A percentile compares a stretch with the other conserved stretches of the same genome.
Conservation (phyloP, 2,797 vertebrate species). For the Mionectes olivaceus region DNA sequence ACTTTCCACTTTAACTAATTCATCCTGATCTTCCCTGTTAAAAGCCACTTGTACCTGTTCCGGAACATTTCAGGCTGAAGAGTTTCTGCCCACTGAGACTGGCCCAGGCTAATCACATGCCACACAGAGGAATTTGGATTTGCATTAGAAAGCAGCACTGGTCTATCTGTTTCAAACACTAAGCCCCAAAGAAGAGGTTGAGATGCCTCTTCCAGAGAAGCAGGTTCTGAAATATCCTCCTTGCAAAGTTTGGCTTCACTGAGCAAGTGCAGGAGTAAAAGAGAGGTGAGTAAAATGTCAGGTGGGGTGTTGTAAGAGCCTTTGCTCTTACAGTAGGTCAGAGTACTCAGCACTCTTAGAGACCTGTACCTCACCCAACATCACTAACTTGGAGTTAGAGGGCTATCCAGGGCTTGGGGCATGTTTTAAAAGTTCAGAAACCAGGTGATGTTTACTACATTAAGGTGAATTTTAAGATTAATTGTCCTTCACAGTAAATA, state of each 20-base stretch:
- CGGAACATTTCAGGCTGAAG: background rate
- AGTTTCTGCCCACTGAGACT: background rate
- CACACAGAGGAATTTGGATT: background rate
- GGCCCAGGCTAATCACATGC: constrained; percentile 1
- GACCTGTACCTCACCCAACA: background rate
- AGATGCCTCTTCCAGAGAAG: background rate
- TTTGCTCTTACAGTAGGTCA: too few species aligned
- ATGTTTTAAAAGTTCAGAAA: background rate
- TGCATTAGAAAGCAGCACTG: constrained; percentile 8
- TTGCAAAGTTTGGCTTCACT: background rate
- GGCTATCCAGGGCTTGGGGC: background rate
- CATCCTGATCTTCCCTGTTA: background rate
- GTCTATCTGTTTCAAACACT: background rate
- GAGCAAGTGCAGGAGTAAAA: background rate
- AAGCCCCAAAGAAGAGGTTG: background rate
- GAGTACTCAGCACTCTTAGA: background rate
- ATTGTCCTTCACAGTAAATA: background rate
- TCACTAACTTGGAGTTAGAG: background rate
- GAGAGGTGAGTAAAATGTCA: background rate
- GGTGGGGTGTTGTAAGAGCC: background rate
- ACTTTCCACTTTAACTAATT: background rate
- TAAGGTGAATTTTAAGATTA: background rate
- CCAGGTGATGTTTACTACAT: background rate
- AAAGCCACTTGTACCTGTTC: background rate
- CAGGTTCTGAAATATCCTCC: background rate